Percentiles rank a stretch among this genome's conserved stretches.
Evolutionary conservation across 2,797 vertebrate species (phyloP).

Genomic region (Lacerta viridis): DNA sequence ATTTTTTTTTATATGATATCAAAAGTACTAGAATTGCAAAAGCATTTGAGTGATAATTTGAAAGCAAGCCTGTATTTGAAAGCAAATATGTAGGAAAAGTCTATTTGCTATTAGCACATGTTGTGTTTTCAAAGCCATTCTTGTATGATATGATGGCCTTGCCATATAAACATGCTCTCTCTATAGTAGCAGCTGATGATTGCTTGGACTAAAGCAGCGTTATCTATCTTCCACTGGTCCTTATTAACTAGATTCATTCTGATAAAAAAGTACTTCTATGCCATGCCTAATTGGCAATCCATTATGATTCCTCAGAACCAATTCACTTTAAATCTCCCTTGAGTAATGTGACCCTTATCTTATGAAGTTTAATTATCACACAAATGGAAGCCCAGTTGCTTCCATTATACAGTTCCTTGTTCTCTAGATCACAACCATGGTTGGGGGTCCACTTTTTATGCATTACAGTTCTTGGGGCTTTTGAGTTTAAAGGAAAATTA

Average conservation of each 20-base stretch:
- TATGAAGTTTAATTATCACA: neutral
- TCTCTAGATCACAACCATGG: neutral
- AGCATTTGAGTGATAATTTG: too few relatives aligned
- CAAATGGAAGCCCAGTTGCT: neutral
- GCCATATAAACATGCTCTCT: neutral
- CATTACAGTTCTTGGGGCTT: neutral
- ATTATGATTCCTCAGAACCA: conserved; percentile 33
- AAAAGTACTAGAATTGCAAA: too few relatives aligned
- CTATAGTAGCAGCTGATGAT: neutral
- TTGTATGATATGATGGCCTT: conserved; percentile 45
- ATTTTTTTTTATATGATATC: too few relatives aligned
- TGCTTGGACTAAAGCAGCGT: conserved; percentile 31
- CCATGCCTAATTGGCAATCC: conserved; percentile 42
- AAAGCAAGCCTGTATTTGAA: too few relatives aligned
- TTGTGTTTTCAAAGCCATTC: neutral
- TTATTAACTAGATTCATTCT: conserved; percentile 34
- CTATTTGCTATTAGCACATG: neutral
- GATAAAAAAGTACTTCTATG: conserved; percentile 38
- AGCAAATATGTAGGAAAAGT: neutral
- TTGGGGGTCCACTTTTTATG: neutral
- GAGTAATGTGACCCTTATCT: neutral
- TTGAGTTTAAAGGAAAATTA: neutral
- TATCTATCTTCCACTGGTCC: conserved; percentile 15
- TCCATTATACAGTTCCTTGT: neutral
- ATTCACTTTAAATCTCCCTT: neutral